Conservation (phyloP, 2,888 invertebrate species). For the Neoscelio sp. region DNA sequence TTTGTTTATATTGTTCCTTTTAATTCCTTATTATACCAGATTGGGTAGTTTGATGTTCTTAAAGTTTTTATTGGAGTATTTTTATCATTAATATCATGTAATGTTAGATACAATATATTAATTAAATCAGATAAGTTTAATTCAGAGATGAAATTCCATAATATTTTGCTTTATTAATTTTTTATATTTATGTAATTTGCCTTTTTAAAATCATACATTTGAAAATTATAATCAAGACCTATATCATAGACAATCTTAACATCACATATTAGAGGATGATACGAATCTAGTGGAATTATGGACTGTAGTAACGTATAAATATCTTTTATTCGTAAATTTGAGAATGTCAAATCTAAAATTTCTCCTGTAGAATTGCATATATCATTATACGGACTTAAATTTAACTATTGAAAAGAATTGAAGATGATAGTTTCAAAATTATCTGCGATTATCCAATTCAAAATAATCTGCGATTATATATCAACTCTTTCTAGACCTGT, state of each 20-base stretch:
- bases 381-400: too few relatives aligned
- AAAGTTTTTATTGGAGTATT: neutral
- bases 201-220: constrained; percentile 4
- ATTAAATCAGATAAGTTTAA: neutral
- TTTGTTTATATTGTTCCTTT: neutral
- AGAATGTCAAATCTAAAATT: too few relatives aligned
- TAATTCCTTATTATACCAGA: neutral
- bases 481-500: too few relatives aligned
- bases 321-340: too few relatives aligned
- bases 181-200: neutral
- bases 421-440: too few relatives aligned
- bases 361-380: too few relatives aligned
- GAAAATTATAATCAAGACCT: neutral
- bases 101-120: neutral
- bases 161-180: neutral
- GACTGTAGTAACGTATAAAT: neutral
- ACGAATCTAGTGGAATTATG: neutral
- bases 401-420: too few relatives aligned
- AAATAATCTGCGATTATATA: too few relatives aligned
- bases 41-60: neutral
- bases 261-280: neutral
- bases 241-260: neutral
- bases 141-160: neutral
- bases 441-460: too few relatives aligned
- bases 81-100: neutral